These are phyloP conservation scores for Ectemnius cavifrons DNA, from an alignment of 2,888 invertebrate genomes.

Conservation along the genomic window DNA sequence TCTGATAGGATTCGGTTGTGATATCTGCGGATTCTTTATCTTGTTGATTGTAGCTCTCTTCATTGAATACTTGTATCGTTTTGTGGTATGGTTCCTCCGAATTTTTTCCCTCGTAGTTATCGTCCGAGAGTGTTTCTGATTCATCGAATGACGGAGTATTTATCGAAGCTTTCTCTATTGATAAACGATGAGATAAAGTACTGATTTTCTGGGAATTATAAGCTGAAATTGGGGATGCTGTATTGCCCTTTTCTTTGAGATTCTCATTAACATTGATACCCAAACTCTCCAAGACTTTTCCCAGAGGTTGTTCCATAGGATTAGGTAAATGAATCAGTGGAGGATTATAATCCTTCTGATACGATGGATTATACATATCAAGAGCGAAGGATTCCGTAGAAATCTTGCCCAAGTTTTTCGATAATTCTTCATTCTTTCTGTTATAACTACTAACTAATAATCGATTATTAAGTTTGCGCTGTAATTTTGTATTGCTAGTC, in stretches of 20 bases:
- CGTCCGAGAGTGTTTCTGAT: too few relatives aligned
- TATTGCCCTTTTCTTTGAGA: not conserved
- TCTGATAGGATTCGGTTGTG: too few relatives aligned
- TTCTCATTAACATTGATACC: slow-evolving; percentile 32
- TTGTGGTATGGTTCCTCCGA: not conserved
- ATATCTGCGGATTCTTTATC: too few relatives aligned
- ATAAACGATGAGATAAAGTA: too few relatives aligned
- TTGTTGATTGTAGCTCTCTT: too few relatives aligned
- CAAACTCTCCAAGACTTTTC: slow-evolving; percentile 36
- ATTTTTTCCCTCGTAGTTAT: not conserved
- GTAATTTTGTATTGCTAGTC: not conserved
- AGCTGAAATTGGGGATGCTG: too few relatives aligned
- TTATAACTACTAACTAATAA: not conserved
- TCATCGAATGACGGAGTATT: too few relatives aligned
- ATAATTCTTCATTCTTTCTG: not conserved
- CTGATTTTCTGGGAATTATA: too few relatives aligned
- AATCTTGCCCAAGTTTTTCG: not conserved
- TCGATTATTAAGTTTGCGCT: not conserved
- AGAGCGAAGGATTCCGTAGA: not conserved
- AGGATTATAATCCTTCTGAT: slow-evolving; percentile 7
- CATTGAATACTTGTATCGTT: too few relatives aligned
- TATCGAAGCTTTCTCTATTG: too few relatives aligned
- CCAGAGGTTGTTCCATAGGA: slow-evolving; percentile 41
- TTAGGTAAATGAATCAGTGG: not conserved
- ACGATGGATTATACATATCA: not conserved